phyloP scores from a whole-genome alignment of 2,113 vertebrate genomes.

The Eulacestoma nigropectus region DNA sequence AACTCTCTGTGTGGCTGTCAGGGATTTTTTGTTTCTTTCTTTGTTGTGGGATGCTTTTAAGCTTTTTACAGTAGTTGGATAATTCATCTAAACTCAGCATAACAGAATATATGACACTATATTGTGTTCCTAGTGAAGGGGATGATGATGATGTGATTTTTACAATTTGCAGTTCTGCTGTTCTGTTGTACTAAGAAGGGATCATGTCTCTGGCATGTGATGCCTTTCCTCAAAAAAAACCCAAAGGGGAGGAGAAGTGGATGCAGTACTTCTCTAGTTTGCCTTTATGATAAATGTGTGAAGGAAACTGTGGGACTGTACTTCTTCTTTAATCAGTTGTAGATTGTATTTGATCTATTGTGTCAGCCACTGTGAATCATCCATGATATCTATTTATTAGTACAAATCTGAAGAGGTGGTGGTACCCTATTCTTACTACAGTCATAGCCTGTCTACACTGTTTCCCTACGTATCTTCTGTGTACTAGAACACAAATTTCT shows the following conservation, averaged over 20 bases:
- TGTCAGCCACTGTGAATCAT: not conserved
- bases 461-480: not conserved
- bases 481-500: not conserved
- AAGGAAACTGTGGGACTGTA: not conserved
- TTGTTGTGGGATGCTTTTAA: not conserved
- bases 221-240: not conserved
- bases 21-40: not conserved
- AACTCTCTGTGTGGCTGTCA: not conserved
- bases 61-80: not conserved
- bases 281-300: not conserved
- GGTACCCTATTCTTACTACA: not conserved
- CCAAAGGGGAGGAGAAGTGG: not conserved
- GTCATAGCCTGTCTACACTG: not conserved
- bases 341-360: not conserved
- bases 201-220: not conserved
- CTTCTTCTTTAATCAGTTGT: not conserved
- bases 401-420: not conserved
- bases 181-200: not conserved
- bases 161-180: not conserved
- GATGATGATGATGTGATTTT: not conserved
- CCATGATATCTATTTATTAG: rapidly evolving
- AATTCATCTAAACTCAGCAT: not conserved
- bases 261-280: not conserved
- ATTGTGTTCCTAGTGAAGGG: not conserved
- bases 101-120: not conserved